Conservation (phyloP, 1,140 invertebrate genomes). For the Lasioglossum albipes region DNA sequence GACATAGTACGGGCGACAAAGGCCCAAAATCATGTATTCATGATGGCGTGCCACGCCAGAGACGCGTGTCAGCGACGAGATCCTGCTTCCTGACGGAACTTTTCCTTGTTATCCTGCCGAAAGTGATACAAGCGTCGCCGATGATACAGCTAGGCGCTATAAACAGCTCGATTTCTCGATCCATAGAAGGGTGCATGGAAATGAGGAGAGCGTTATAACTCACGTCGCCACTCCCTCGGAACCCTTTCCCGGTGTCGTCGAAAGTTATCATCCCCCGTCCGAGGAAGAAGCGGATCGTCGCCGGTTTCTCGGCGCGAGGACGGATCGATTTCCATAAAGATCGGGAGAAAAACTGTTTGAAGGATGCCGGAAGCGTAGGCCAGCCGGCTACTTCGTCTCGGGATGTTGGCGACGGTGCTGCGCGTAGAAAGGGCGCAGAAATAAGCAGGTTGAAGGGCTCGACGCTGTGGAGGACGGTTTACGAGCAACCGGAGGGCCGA, state of each 20-base stretch:
- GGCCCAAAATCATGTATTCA: too few relatives aligned
- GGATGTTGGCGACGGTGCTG: conserved; percentile 6
- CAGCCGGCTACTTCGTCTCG: conserved; percentile 1
- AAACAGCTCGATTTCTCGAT: neutral
- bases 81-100: neutral
- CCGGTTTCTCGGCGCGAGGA: neutral
- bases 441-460: neutral
- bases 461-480: conserved; percentile 50
- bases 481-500: conserved; percentile 63
- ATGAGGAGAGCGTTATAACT: neutral
- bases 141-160: neutral
- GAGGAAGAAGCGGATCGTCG: conserved; percentile 7
- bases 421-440: conserved; percentile 4
- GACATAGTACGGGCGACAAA: too few relatives aligned
- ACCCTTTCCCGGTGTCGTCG: conserved; percentile 1
- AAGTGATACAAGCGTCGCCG: neutral
- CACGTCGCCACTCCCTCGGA: neutral
- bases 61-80: neutral
- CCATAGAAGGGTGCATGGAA: conserved; percentile 9
- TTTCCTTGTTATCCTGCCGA: neutral
- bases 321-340: conserved; percentile 50
- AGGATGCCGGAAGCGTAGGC: neutral
- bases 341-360: conserved; percentile 31
- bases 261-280: conserved; percentile 3
- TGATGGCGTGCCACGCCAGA: neutral